Conservation (phyloP, 2,113 vertebrate genomes). For the Scomber scombrus region DNA sequence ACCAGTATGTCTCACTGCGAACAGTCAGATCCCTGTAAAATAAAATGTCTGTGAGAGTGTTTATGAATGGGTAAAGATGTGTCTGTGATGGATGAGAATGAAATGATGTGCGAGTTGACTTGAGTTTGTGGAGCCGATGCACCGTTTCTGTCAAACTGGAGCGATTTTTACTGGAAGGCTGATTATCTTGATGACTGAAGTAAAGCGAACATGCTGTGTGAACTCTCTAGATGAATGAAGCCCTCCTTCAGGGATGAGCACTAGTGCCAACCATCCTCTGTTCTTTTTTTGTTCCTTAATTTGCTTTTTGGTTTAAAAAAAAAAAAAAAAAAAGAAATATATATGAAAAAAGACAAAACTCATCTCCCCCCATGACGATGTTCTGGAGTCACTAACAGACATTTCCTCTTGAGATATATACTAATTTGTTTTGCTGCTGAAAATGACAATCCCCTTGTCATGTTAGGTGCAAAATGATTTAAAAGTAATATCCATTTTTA, state of each 20-base stretch:
- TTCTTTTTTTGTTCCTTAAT: slow-evolving; percentile 33
- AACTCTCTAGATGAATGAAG: slow-evolving; percentile 84
- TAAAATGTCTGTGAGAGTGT: slow-evolving; percentile 48
- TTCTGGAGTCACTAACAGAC: slow-evolving; percentile 71
- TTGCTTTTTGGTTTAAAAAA: slow-evolving; percentile 38
- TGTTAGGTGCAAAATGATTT: slow-evolving; percentile 84
- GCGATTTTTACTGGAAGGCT: slow-evolving; percentile 78
- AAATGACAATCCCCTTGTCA: slow-evolving; percentile 86
- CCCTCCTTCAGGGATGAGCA: slow-evolving; percentile 82
- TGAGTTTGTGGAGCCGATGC: slow-evolving; percentile 53
- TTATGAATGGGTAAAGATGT: slow-evolving; percentile 43
- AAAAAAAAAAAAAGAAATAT: too few species aligned
- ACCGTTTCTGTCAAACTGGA: slow-evolving; percentile 73
- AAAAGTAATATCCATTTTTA: slow-evolving; percentile 82
- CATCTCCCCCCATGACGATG: slow-evolving; percentile 27
- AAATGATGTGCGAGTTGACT: slow-evolving; percentile 42
- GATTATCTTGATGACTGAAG: slow-evolving; percentile 79
- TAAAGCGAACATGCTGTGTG: slow-evolving; percentile 57
- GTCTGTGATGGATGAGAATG: slow-evolving; percentile 49
- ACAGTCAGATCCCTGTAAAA: slow-evolving; percentile 38
- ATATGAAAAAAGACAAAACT: background rate
- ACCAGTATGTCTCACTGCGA: slow-evolving; percentile 51
- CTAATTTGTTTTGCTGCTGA: slow-evolving; percentile 84
- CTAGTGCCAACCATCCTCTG: slow-evolving; percentile 74
- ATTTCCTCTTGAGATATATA: slow-evolving; percentile 67